Evolutionary conservation across 2,797 vertebrate genomes (phyloP), one percentile per base, ranked within the genome.

Genomic region (Caiman crocodilus): DNA sequence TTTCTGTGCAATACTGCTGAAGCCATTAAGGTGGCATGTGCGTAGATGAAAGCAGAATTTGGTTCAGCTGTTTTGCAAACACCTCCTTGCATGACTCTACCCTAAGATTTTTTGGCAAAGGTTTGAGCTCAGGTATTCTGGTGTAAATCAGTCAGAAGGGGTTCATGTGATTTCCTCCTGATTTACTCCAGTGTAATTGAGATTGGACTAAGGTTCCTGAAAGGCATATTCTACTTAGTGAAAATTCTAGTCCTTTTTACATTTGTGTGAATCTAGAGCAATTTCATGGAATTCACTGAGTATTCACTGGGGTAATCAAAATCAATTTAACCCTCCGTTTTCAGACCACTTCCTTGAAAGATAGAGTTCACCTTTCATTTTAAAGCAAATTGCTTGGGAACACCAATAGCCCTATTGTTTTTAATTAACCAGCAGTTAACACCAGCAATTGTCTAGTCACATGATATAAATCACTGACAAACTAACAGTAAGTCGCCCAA

Each of bases 401-500:
- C 87, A 92, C 91, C 12, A 14, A 50, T 85, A 76, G 85, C 58
- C 80, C 69, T 76, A 35, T 89, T 17, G 13, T 78, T 93, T 85
- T 86, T 50, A 26, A 63, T 76, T 84, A 84, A 85, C 67, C 80
- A 87, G 89, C 95, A 95, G 94, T 69, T 84, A 97, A 94, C 89
- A 97, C 96, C 97, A 97, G 96, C 97, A 97, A 85, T 90, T 95
- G 60, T 95, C 84, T 87, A 84, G 80, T 94, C 92, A 77, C 92
- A 95, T 97, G 94, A 92, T 90, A 96, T 95, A 73, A 88, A 95
- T 95, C 91, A 93, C 92, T 91, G 89, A 95, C 80, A 90, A 94
- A 88, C 88, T 90, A 97, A 95, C 77, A 94, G 57, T 83, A 94
- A 98, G 96, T 97, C 95, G 97, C 97, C 91, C 82, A 79, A 96